A percentile compares a stretch with the other conserved stretches of the same genome.
Evolutionary conservation across 2,888 invertebrate genomes (phyloP).

Genomic region (Temnothorax ravouxi): DNA sequence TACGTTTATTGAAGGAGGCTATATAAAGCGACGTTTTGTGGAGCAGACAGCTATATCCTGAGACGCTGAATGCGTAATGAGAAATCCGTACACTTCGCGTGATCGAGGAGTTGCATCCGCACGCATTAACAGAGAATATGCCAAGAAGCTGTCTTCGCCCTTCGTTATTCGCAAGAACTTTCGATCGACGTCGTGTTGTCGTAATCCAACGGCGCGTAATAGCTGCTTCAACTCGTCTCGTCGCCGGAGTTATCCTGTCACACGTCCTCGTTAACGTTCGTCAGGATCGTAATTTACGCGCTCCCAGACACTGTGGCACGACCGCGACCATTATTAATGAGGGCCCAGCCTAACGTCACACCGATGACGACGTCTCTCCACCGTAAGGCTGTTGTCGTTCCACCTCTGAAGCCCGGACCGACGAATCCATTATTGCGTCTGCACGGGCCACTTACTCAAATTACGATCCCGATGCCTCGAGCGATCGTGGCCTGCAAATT

Average conservation of each 20-base stretch:
- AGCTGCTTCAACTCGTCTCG: conserved; percentile 3
- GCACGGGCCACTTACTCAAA: conserved; percentile 65
- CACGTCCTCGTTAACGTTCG: conserved; percentile 72
- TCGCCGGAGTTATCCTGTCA: conserved; percentile 29
- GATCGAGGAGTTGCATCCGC: not conserved
- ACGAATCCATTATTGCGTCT: conserved; percentile 62
- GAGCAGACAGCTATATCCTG: not conserved
- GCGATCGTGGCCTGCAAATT: conserved; percentile 56
- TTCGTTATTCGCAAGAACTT: conserved; percentile 15
- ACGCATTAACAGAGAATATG: not conserved
- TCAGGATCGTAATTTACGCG: conserved; percentile 77
- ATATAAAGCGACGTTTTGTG: conserved; percentile 2
- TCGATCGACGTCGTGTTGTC: conserved; percentile 35
- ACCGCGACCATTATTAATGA: conserved; percentile 77
- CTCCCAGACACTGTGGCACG: conserved; percentile 65
- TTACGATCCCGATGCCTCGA: conserved; percentile 52
- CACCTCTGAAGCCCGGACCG: conserved; percentile 18
- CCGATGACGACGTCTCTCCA: conserved; percentile 52
- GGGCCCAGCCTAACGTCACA: conserved; percentile 60
- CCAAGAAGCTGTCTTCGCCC: conserved; percentile 12
- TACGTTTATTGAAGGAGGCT: not conserved
- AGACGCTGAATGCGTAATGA: conserved; percentile 13
- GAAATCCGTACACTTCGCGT: not conserved
- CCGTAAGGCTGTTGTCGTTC: conserved; percentile 46
- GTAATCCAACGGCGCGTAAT: conserved; percentile 45